Evolutionary conservation across 23 tunicate species (phyloP).

Genomic region (Corella eumyota): DNA sequence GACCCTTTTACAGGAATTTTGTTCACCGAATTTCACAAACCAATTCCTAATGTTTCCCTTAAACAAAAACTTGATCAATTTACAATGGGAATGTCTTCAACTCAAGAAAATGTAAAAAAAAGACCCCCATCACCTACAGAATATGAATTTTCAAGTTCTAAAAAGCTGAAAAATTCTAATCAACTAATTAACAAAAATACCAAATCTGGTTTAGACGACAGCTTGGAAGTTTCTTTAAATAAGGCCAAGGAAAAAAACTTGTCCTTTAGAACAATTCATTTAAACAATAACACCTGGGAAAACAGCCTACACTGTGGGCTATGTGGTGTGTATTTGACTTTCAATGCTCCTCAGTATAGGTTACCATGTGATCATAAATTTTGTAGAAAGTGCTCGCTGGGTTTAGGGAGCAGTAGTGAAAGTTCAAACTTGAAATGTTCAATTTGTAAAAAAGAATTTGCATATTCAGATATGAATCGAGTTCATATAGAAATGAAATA

Average conservation of each 20-base stretch:
- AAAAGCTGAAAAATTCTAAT: too few relatives aligned
- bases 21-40: conserved; percentile 43
- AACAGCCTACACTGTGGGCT: conserved; percentile 21
- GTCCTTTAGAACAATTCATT: conserved; percentile 6
- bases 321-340: conserved; percentile 24
- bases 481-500: too few relatives aligned
- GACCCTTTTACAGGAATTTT: conserved; percentile 87
- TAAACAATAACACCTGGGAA: neutral
- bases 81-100: conserved; percentile 1
- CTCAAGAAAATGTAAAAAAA: neutral
- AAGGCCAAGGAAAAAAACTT: neutral
- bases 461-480: neutral
- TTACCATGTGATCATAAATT: conserved; percentile 37
- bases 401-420: too few relatives aligned
- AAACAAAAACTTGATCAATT: conserved; percentile 43
- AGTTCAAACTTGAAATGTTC: too few relatives aligned
- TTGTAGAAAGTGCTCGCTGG: conserved; percentile 27
- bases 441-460: neutral
- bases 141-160: neutral
- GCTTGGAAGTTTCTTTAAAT: conserved; percentile 5
- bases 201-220: too few relatives aligned
- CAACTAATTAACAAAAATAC: too few relatives aligned
- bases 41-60: conserved; percentile 34
- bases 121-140: neutral
- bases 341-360: conserved; percentile 13